phyloP scores from a whole-genome alignment of 2,113 vertebrate genomes.

The Spea bombifrons region DNA sequence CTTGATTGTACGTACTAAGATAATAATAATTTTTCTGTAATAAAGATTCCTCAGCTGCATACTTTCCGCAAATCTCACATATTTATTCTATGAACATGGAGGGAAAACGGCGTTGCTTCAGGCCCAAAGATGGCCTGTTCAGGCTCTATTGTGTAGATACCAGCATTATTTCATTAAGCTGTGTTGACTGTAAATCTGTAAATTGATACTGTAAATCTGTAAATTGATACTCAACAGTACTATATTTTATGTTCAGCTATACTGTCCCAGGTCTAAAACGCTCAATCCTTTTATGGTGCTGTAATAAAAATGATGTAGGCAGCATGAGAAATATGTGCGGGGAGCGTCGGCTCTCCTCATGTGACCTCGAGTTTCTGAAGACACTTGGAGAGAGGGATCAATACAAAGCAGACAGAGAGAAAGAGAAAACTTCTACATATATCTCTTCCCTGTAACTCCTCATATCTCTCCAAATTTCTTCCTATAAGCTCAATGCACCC shows the following conservation, averaged over 20 bases:
- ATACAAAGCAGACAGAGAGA: conserved; percentile 30
- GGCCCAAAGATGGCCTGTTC: no score
- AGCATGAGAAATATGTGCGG: conserved; percentile 36
- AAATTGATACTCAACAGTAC: conserved; percentile 13
- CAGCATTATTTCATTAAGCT: no score
- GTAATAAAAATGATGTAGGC: conserved; percentile 40
- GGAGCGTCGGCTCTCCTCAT: conserved; percentile 44
- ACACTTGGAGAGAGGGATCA: conserved; percentile 32
- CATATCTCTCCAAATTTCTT: background rate
- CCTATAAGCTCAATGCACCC: background rate
- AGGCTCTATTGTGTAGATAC: no score
- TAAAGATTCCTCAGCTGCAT: no score
- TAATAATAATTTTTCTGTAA: no score
- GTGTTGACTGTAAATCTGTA: background rate
- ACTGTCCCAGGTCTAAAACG: conserved; percentile 5
- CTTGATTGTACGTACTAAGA: no score
- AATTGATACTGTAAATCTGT: background rate
- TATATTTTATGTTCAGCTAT: conserved; percentile 25
- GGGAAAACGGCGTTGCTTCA: no score
- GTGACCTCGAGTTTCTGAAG: conserved; percentile 42
- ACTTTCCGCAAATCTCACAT: no score
- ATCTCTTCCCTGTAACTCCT: background rate
- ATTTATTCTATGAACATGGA: no score
- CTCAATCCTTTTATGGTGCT: conserved; percentile 40
- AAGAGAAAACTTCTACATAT: background rate